phyloP scores from a whole-genome alignment of 1,140 invertebrate species.

The Drosophila persimilis region DNA sequence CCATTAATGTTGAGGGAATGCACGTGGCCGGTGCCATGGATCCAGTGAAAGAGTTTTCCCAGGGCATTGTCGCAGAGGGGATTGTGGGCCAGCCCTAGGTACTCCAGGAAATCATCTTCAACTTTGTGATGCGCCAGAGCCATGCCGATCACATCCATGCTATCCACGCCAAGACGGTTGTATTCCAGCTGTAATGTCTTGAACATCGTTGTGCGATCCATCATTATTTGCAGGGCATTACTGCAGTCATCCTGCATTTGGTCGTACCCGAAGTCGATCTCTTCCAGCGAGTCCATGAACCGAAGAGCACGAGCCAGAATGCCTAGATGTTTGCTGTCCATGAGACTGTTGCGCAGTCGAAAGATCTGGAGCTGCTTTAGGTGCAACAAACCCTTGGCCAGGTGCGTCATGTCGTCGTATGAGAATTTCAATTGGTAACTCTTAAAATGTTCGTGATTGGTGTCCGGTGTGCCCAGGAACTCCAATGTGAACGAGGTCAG shows the following conservation, averaged over 20 bases:
- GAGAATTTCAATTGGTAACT: slow-evolving; percentile 45
- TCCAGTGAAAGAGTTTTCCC: slow-evolving; percentile 3
- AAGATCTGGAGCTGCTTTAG: slow-evolving; percentile 44
- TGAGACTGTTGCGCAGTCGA: slow-evolving; percentile 39
- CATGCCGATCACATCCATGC: slow-evolving; percentile 13
- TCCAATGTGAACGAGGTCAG: slow-evolving; percentile 50
- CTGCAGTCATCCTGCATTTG: slow-evolving; percentile 50
- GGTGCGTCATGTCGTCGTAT: slow-evolving; percentile 36
- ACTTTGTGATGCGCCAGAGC: slow-evolving; percentile 1
- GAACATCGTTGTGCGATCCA: slow-evolving; percentile 21
- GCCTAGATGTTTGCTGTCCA: slow-evolving; percentile 42
- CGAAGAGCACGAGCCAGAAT: slow-evolving; percentile 36
- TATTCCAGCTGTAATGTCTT: slow-evolving; percentile 50
- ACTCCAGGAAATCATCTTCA: slow-evolving; percentile 23
- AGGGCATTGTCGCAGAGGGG: slow-evolving; percentile 29
- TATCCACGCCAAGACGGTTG: slow-evolving; percentile 33
- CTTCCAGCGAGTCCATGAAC: slow-evolving; percentile 31
- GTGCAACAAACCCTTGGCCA: slow-evolving; percentile 31
- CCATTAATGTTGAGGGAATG: slow-evolving; percentile 33
- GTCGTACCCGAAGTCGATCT: slow-evolving; percentile 54
- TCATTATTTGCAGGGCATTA: slow-evolving; percentile 20
- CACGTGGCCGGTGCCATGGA: slow-evolving; percentile 38
- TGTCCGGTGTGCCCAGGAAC: slow-evolving; percentile 45
- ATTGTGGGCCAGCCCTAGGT: slow-evolving; percentile 58
- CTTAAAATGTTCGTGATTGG: slow-evolving; percentile 13